Evolutionary conservation across 2,113 vertebrate genomes (phyloP), one percentile per base, ranked within the genome.

Genomic region (Cyphomyrus discorhynchus): DNA sequence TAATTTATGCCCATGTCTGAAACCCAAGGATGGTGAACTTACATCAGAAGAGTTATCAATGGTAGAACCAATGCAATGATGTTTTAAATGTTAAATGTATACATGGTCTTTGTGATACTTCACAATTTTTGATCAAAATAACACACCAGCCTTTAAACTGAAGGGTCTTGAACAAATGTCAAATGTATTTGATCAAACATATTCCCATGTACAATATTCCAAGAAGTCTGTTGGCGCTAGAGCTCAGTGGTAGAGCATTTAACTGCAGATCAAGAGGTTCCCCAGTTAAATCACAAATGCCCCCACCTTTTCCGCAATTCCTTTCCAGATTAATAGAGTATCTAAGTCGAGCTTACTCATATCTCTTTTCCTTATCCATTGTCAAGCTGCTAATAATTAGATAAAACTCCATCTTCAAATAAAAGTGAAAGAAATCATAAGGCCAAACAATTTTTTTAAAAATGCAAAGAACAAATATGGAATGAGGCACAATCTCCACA

Each of bases 201-300:
- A 27, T 27, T 66, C 62, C n/a, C 3, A 27, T 9, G 3, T 11
- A 10, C n/a, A 66, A 21, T 24, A 2, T 8, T 24, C 7, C 5
- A 58, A 58, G 56, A 24, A 11, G 3, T 27, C 85, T 10, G 2
- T 7, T 1, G 88, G 94, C 93, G 93, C 93, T 94, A 94, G 94
- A 95, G 95, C 93, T 94, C 94, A 95, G 94, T 93, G 93, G 92
- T 92, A 95, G 94, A 94, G 95, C 94, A 95, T 95, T 95, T 95
- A 93, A 94, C 94, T 95, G 93, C 93, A 95, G 93, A 94, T 94
- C 93, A 94, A 94, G 93, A 13, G 62, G 1, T 56, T 70, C n/a
- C 62, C 62, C 24, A 66, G 5, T 27, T 66, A 3, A 31, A 4
- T 11, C n/a, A 3, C 0, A 3, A 27, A 3, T 31, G 3, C 27